A percentile compares a stretch with the other conserved stretches of the same genome.
These are phyloP conservation scores for Macrobrachium rosenbergii DNA, from an alignment of 1,140 invertebrate genomes.

Conservation along the genomic window DNA sequence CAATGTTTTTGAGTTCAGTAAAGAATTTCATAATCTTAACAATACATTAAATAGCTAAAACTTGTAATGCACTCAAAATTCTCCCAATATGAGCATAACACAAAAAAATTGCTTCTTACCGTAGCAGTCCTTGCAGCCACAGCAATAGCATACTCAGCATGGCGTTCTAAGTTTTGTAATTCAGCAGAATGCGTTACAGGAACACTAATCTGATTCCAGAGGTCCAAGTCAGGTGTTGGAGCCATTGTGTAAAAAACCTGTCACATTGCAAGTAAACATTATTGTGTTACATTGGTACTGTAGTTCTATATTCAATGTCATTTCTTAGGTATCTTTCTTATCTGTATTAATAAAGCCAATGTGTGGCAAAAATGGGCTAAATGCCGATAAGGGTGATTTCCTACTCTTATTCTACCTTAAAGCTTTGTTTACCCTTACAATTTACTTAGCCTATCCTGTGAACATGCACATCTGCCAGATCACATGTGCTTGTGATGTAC, in stretches of 20 bases:
- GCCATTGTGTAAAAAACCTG: conserved; percentile 94
- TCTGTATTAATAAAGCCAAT: too few relatives aligned
- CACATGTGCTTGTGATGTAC: too few relatives aligned
- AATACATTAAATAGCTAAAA: too few relatives aligned
- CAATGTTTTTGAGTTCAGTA: not conserved
- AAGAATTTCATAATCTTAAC: not conserved
- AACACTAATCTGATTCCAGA: conserved; percentile 89
- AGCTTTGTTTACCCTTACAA: too few relatives aligned
- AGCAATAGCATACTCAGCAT: conserved; percentile 91
- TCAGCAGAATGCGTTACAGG: conserved; percentile 91
- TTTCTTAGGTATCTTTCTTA: too few relatives aligned
- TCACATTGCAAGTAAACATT: conserved; percentile 25
- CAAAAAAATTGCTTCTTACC: conserved; percentile 65
- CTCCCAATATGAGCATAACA: too few relatives aligned
- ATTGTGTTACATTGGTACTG: not conserved
- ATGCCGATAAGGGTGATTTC: too few relatives aligned
- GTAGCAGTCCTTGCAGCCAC: conserved; percentile 87
- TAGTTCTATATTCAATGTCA: not conserved
- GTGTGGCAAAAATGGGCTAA: too few relatives aligned
- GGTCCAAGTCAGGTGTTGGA: conserved; percentile 91
- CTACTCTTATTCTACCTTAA: too few relatives aligned
- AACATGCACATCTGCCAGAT: too few relatives aligned
- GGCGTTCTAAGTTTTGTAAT: conserved; percentile 89
- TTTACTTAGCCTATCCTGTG: too few relatives aligned
- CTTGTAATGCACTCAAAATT: too few relatives aligned